These are phyloP conservation scores for Pseudomyrmex pallidus DNA, from an alignment of 1,140 invertebrate genomes.

Conservation along the genomic window DNA sequence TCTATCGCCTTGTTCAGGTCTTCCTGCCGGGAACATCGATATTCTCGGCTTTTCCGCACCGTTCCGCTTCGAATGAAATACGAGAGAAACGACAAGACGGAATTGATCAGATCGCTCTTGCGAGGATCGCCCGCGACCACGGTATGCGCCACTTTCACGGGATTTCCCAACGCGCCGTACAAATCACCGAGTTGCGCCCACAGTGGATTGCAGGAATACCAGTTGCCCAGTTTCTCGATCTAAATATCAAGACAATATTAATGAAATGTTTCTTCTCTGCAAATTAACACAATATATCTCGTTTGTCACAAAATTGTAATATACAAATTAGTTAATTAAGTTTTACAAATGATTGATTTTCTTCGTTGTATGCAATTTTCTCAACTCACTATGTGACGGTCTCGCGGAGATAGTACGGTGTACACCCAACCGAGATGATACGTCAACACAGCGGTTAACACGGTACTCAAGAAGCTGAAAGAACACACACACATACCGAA, in stretches of 20 bases:
- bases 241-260: conserved; percentile 40
- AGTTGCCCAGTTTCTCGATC: conserved; percentile 82
- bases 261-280: too few species aligned
- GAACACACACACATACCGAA: conserved; percentile 33
- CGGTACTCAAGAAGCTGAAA: conserved; percentile 95
- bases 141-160: conserved; percentile 91
- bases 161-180: conserved; percentile 92
- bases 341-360: not conserved
- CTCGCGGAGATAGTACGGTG: conserved; percentile 86
- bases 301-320: too few species aligned
- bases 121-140: conserved; percentile 91
- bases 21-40: conserved; percentile 72
- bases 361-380: not conserved
- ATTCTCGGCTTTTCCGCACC: conserved; percentile 77
- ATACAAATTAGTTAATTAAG: not conserved
- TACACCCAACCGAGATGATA: conserved; percentile 96
- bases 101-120: conserved; percentile 88
- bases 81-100: conserved; percentile 89
- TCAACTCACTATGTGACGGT: conserved; percentile 75
- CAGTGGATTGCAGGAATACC: conserved; percentile 90
- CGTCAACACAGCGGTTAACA: conserved; percentile 94
- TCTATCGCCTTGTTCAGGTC: conserved; percentile 78
- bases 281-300: too few species aligned
- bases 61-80: conserved; percentile 90
- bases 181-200: conserved; percentile 95